Evolutionary conservation across 37 sponge, comb jelly and placozoan species (phyloP).

Genomic region (Theonella swinhoei): DNA sequence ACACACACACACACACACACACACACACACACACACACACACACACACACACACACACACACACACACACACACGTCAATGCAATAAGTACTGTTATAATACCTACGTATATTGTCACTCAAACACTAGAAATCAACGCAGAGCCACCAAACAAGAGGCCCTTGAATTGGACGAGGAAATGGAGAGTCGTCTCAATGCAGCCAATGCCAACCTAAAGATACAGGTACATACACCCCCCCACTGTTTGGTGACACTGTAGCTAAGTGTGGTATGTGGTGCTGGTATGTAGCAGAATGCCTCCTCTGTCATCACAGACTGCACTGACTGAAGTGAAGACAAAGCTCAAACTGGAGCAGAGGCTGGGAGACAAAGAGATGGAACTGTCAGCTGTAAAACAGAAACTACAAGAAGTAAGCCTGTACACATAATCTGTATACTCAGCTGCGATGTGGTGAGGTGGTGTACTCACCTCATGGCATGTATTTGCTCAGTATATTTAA

Average conservation of each 20-base stretch:
- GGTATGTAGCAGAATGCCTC: no score
- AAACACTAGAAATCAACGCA: conserved; percentile 54
- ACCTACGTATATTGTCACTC: not conserved
- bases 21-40: no score
- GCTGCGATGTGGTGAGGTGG: not conserved
- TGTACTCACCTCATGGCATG: not conserved
- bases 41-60: no score
- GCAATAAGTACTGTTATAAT: no score
- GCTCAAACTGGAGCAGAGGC: conserved; percentile 22
- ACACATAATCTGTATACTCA: no score
- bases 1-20: no score
- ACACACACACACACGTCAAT: not conserved
- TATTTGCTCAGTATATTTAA: not conserved
- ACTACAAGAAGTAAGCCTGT: conserved; percentile 44
- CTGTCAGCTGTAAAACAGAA: conserved; percentile 32
- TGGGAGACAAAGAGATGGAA: conserved; percentile 52
- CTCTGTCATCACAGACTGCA: conserved; percentile 34
- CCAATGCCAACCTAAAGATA: conserved; percentile 39
- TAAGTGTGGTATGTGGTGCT: not conserved
- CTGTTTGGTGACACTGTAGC: not conserved
- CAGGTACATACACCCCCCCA: conserved; percentile 24
- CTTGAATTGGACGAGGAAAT: conserved; percentile 52
- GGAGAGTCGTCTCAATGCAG: conserved; percentile 44
- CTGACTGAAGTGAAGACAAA: conserved; percentile 22
- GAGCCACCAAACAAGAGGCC: conserved; percentile 53